Conservation (phyloP, 2,113 vertebrate species). For the Plecotus auritus region DNA sequence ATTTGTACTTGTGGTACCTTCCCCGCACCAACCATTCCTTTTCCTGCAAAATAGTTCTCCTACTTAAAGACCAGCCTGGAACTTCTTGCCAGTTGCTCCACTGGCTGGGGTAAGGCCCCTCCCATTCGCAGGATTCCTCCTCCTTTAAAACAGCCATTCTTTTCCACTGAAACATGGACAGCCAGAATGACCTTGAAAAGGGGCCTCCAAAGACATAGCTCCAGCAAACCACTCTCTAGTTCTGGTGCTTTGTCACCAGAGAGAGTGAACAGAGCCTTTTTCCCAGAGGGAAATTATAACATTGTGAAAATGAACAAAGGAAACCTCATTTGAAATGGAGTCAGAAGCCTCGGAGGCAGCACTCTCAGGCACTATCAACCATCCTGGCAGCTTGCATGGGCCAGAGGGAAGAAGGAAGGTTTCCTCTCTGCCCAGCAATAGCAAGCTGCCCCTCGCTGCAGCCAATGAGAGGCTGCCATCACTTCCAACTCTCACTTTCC, state of each 20-base stretch:
- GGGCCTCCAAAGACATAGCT: neutral
- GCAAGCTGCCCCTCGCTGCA: neutral
- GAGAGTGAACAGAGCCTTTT: neutral
- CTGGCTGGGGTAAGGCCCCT: neutral
- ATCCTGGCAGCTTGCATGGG: neutral
- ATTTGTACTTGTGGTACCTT: neutral
- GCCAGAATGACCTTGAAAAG: neutral
- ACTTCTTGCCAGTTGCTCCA: neutral
- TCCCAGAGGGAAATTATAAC: neutral
- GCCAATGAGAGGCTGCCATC: neutral
- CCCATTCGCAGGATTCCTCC: too few species aligned
- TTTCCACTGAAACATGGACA: neutral
- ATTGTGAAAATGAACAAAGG: neutral
- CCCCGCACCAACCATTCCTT: neutral
- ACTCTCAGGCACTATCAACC: neutral
- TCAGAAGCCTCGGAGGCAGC: neutral
- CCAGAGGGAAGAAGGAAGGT: neutral
- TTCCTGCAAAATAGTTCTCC: neutral
- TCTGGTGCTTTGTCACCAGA: neutral
- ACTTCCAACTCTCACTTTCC: neutral
- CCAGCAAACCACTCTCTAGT: neutral
- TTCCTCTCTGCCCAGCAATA: neutral
- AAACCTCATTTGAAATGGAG: neutral
- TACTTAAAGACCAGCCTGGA: neutral
- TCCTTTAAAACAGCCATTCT: neutral